A percentile compares a stretch with the other conserved stretches of the same genome.
Evolutionary conservation across 2,797 vertebrate genomes (phyloP).

Genomic region (Peromyscus melanophrys): DNA sequence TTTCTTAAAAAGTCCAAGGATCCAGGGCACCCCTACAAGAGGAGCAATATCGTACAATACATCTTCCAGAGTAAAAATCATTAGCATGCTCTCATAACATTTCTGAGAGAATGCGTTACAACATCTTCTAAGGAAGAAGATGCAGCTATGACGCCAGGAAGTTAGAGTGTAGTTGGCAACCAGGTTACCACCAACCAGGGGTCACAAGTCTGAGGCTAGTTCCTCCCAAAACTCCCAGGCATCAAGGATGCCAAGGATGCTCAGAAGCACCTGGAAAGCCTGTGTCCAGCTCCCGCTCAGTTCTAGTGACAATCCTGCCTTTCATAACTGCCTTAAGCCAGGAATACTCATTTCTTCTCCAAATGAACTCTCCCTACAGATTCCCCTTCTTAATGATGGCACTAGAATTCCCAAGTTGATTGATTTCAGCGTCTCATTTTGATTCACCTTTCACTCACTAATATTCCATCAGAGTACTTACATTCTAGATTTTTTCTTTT

Average conservation of each 20-base stretch:
- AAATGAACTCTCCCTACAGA: background rate
- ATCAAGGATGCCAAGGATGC: too few species aligned
- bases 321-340: background rate
- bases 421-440: background rate
- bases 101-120: background rate
- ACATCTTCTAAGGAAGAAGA: background rate
- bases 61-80: background rate
- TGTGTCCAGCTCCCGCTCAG: background rate
- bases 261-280: background rate
- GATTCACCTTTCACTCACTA: background rate
- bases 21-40: background rate
- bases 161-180: background rate
- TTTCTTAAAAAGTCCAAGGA: conserved; percentile 5
- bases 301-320: background rate
- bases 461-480: background rate
- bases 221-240: background rate
- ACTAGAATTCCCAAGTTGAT: background rate
- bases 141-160: background rate
- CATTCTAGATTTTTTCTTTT: background rate
- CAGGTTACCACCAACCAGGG: background rate
- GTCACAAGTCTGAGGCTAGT: background rate
- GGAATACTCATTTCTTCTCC: background rate
- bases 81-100: background rate
- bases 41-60: background rate
- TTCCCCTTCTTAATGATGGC: background rate